Evolutionary conservation across 2,797 vertebrate species (phyloP), one percentile per base, ranked within the genome.

Genomic region (Manis crassicaudata): DNA sequence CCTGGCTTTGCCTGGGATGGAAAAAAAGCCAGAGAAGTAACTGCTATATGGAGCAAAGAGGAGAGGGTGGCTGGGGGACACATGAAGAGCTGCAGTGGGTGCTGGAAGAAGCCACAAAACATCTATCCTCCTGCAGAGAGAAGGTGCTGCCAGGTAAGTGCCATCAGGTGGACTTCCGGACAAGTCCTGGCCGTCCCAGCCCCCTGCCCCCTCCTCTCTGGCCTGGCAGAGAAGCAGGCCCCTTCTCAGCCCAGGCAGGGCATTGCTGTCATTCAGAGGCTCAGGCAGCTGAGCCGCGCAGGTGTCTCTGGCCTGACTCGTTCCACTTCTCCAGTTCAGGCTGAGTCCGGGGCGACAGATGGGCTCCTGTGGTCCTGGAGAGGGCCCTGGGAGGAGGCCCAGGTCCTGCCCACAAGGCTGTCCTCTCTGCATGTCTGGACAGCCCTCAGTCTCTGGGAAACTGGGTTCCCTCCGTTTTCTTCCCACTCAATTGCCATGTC

Each of bases 141-240:
- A 62, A 73, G 7, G 27, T 65, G 88, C 62, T 32, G 5, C 76
- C 11, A n/a, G 35, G 60, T 9, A 25, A 9, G 9, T 1, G 50
- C 23, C 86, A 63, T 0, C 3, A 0, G 0, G 0, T 7, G 17
- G 3, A n/a, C 90, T 50, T 68, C 56, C 88, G 43, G 46, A 4
- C 27, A 25, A 21, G 73, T 56, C 40, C 73, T 21, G 52, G 77
- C 23, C 13, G 7, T 7, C 20, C 62, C 20, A 17, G 14, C 18
- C 17, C 54, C 62, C 82, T 27, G 91, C 40, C 20, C 1, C 56
- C 60, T 81, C 68, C 60, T 50, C 60, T 23, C 18, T 7, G 52
- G n/a, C 80, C 62, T 56, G n/a, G 37, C 63, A 0, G 58, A 68
- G 77, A 23, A 0, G 25, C 62, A 25, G 75, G 58, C 13, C 84